Percentiles rank a stretch among this genome's conserved stretches.
These are phyloP conservation scores for Zhengitettix transpicula DNA, from an alignment of 2,888 invertebrate species.

Conservation along the genomic window DNA sequence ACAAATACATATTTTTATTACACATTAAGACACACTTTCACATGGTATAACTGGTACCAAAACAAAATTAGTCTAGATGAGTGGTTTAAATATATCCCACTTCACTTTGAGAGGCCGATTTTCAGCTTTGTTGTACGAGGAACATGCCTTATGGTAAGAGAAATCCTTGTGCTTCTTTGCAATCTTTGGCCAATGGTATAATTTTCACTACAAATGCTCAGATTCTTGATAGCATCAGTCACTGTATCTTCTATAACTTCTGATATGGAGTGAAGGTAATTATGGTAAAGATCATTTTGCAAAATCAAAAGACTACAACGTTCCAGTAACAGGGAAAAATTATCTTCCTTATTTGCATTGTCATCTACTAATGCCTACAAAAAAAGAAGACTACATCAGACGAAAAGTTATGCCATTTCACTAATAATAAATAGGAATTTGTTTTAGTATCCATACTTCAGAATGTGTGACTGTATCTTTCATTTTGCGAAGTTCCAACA, in stretches of 20 bases:
- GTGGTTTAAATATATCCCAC: no score
- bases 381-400: no score
- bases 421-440: no score
- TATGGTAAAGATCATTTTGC: slow-evolving; percentile 62
- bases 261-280: slow-evolving; percentile 74
- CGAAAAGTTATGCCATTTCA: no score
- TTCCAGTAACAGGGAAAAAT: slow-evolving; percentile 68
- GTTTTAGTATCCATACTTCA: no score
- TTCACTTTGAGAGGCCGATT: not conserved
- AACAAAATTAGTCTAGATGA: no score
- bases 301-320: slow-evolving; percentile 77
- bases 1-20: no score
- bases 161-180: slow-evolving; percentile 54
- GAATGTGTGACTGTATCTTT: not conserved
- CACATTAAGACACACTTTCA: no score
- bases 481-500: slow-evolving; percentile 52
- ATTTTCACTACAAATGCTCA: slow-evolving; percentile 39
- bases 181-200: slow-evolving; percentile 39
- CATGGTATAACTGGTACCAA: no score
- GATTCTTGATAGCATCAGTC: slow-evolving; percentile 37
- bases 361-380: no score
- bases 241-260: slow-evolving; percentile 50
- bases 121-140: slow-evolving; percentile 56
- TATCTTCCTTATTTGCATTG: no score
- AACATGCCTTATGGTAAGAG: slow-evolving; percentile 84